Evolutionary conservation across 1,140 invertebrate genomes (phyloP).

Genomic region (Drosophila murphyi): DNA sequence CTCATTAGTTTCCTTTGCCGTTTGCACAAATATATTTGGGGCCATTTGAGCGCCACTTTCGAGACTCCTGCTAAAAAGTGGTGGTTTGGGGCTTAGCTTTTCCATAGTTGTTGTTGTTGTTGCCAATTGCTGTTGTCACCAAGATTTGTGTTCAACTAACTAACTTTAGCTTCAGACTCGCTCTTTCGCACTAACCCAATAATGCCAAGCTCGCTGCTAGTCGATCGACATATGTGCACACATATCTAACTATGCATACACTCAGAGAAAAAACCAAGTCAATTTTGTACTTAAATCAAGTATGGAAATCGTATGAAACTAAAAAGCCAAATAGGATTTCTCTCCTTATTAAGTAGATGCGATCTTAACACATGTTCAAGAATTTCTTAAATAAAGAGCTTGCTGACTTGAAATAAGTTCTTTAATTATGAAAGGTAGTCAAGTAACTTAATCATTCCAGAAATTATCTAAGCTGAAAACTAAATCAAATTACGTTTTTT

Average conservation of each 20-base stretch:
- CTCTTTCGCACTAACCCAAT: constrained; percentile 75
- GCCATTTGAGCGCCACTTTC: constrained; percentile 45
- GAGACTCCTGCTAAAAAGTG: constrained; percentile 51
- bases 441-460: too few relatives aligned
- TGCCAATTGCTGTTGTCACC: constrained; percentile 50
- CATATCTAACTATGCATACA: neutral
- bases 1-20: neutral
- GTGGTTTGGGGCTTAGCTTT: constrained; percentile 84
- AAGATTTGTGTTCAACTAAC: constrained; percentile 79
- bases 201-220: constrained; percentile 46
- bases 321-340: too few relatives aligned
- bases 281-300: too few relatives aligned
- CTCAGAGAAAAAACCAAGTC: constrained; percentile 2
- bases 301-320: too few relatives aligned
- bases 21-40: constrained; percentile 21
- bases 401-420: too few relatives aligned
- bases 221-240: neutral
- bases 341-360: too few relatives aligned
- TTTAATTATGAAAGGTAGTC: too few relatives aligned
- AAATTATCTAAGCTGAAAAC: too few relatives aligned
- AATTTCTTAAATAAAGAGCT: too few relatives aligned
- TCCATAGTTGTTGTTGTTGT: constrained; percentile 54
- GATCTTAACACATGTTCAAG: too few relatives aligned
- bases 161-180: constrained; percentile 65
- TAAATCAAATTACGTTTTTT: too few relatives aligned